Evolutionary conservation across 1,140 invertebrate species (phyloP).

Genomic region (Dinothrombium tinctorium): DNA sequence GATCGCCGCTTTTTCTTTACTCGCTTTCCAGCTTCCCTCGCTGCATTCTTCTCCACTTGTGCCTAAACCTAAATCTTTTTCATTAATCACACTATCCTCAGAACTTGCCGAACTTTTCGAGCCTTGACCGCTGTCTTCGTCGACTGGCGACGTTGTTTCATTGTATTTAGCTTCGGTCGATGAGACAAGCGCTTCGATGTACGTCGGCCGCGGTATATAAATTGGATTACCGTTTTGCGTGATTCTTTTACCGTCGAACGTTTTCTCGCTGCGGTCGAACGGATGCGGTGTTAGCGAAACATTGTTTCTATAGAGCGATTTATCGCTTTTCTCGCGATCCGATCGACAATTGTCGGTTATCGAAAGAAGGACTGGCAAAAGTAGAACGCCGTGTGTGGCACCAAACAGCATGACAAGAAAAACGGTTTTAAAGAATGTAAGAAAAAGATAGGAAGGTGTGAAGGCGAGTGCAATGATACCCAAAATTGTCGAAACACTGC

Average conservation of each 20-base stretch:
- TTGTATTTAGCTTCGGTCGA: conserved; percentile 10
- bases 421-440: conserved; percentile 97
- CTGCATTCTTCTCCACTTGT: conserved; percentile 44
- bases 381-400: conserved; percentile 68
- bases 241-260: conserved; percentile 9
- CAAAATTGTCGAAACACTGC: conserved; percentile 71
- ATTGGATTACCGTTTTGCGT: conserved; percentile 7
- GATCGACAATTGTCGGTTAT: conserved; percentile 14
- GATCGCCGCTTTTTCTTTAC: too few relatives aligned
- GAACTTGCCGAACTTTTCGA: conserved; percentile 7
- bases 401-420: conserved; percentile 86
- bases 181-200: background rate
- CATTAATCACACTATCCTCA: conserved; percentile 20
- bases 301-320: background rate
- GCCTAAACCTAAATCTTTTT: conserved; percentile 60
- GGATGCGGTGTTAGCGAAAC: background rate
- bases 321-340: background rate
- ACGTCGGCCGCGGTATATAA: conserved; percentile 8
- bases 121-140: conserved; percentile 4
- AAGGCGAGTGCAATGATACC: conserved; percentile 63
- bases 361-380: conserved; percentile 74
- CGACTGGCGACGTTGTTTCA: background rate
- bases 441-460: conserved; percentile 82
- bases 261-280: conserved; percentile 8
- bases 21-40: too few relatives aligned